Evolutionary conservation across 2,888 invertebrate genomes (phyloP).

Genomic region (Synanthedon formicaeformis): DNA sequence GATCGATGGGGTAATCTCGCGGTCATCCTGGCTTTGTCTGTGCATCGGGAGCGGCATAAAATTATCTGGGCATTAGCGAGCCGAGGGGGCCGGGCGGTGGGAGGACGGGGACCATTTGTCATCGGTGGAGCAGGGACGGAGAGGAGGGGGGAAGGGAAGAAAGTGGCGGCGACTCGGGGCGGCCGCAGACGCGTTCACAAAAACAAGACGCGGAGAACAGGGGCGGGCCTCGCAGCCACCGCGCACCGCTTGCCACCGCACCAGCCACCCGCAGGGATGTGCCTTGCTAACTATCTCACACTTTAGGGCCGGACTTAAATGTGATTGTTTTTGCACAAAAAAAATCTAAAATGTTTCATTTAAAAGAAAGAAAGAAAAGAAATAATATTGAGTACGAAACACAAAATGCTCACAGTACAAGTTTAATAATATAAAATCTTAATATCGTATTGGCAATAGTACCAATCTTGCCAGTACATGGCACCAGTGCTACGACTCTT

Average conservation of each 20-base stretch:
- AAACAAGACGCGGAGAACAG: constrained; percentile 59
- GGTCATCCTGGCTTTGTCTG: constrained; percentile 36
- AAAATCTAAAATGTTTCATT: too few relatives aligned
- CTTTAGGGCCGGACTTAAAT: neutral
- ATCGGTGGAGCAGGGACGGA: constrained; percentile 44
- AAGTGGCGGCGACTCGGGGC: constrained; percentile 53
- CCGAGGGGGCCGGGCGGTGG: constrained; percentile 34
- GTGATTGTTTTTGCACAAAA: neutral
- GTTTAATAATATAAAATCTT: too few relatives aligned
- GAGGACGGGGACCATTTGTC: constrained; percentile 67
- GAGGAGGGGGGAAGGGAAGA: constrained; percentile 39
- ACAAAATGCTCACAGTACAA: too few relatives aligned
- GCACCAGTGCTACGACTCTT: too few relatives aligned
- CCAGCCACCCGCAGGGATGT: constrained; percentile 43
- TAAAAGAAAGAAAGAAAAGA: too few relatives aligned
- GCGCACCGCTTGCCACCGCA: constrained; percentile 26
- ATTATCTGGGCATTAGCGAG: constrained; percentile 65
- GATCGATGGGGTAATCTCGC: constrained; percentile 59
- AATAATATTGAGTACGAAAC: too few relatives aligned
- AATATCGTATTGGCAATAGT: too few relatives aligned
- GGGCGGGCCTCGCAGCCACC: constrained; percentile 47
- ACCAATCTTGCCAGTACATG: too few relatives aligned
- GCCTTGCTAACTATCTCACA: constrained; percentile 5
- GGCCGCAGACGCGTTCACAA: constrained; percentile 65
- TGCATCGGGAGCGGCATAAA: constrained; percentile 58